phyloP scores from a whole-genome alignment of 2,113 vertebrate genomes.

The Poeciliopsis prolifica region DNA sequence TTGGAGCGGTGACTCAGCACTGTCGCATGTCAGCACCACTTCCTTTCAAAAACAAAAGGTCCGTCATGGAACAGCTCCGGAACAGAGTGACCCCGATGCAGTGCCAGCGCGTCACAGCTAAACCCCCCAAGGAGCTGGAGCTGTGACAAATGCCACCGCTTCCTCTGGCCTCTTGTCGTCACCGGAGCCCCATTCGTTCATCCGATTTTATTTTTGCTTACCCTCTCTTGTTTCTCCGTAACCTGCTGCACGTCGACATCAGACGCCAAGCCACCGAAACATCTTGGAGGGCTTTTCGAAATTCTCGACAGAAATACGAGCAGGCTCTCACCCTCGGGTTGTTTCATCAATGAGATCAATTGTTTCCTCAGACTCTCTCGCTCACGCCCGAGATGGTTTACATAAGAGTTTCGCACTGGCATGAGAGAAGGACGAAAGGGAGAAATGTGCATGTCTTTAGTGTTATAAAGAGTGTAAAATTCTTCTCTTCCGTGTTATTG shows the following conservation, averaged over 20 bases:
- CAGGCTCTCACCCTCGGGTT: slow-evolving; percentile 17
- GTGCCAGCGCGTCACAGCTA: slow-evolving; percentile 23
- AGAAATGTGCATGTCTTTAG: not conserved
- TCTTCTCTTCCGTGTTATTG: not conserved
- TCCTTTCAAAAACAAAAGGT: slow-evolving; percentile 22
- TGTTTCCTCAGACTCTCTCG: slow-evolving; percentile 15
- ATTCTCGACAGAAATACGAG: slow-evolving; percentile 20
- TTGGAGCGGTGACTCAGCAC: slow-evolving; percentile 50
- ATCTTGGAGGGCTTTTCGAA: not conserved
- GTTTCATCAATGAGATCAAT: slow-evolving; percentile 13
- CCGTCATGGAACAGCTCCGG: slow-evolving; percentile 37
- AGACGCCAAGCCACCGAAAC: not conserved
- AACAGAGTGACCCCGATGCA: slow-evolving; percentile 52
- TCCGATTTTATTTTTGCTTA: not conserved
- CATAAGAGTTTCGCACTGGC: not conserved
- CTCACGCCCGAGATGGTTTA: slow-evolving; percentile 2
- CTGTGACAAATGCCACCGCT: slow-evolving; percentile 20
- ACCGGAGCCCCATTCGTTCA: not conserved
- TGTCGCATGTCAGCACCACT: slow-evolving; percentile 11
- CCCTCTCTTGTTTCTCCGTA: not conserved
- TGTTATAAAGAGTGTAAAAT: not conserved
- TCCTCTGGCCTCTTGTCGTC: slow-evolving; percentile 5
- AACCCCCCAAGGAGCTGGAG: slow-evolving; percentile 12
- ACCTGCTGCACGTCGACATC: not conserved
- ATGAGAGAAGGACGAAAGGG: not conserved